A percentile compares a stretch with the other conserved stretches of the same genome.
Conservation (phyloP, 2,797 vertebrate species). For the Rachycentron canadum region DNA sequence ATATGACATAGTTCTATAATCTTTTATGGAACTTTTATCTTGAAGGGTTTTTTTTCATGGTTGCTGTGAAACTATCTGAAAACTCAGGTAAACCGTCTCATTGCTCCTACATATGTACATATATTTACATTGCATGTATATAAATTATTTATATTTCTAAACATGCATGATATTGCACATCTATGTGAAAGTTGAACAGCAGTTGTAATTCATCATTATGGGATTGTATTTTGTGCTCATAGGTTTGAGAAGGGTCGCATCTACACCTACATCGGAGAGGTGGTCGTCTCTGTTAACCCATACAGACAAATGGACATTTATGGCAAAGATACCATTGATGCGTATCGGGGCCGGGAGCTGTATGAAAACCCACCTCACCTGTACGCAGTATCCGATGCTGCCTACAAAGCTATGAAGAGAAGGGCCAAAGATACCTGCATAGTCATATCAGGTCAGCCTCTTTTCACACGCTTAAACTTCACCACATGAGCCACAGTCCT, state of each 20-base stretch:
- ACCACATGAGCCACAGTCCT: not conserved
- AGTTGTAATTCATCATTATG: not conserved
- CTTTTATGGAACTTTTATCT: conserved; percentile 1
- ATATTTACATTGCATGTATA: not conserved
- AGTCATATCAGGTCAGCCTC: conserved; percentile 91
- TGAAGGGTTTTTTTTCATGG: not conserved
- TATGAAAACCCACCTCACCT: conserved; percentile 95
- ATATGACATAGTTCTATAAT: conserved; percentile 21
- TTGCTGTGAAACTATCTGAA: not conserved
- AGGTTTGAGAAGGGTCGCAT: conserved; percentile 92
- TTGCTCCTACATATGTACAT: not conserved
- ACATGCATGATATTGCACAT: no score
- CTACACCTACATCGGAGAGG: conserved; percentile 96
- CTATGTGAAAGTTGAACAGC: not conserved
- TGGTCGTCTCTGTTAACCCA: conserved; percentile 94
- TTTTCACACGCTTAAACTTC: not conserved
- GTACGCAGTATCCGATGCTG: conserved; percentile 91
- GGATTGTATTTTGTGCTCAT: not conserved
- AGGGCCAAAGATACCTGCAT: conserved; percentile 95
- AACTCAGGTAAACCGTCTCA: not conserved
- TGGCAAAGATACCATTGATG: conserved; percentile 84
- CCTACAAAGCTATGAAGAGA: conserved; percentile 95
- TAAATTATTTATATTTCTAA: no score
- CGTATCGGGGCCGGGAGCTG: conserved; percentile 91
- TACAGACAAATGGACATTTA: conserved; percentile 91